Evolutionary conservation across 2,888 invertebrate species (phyloP).

Genomic region (Rhingia rostrata): DNA sequence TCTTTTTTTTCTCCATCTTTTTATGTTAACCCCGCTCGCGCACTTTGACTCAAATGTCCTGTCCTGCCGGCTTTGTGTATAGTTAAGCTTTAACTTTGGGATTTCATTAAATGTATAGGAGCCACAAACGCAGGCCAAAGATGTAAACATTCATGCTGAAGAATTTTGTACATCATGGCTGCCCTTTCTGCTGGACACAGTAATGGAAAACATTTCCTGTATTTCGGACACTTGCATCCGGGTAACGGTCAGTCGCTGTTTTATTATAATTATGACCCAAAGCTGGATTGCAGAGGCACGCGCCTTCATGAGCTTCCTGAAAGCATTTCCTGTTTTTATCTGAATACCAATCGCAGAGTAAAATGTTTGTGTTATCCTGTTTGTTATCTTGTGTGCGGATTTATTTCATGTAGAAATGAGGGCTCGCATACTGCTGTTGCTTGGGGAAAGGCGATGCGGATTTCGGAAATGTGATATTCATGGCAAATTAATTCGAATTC

Average conservation of each 20-base stretch:
- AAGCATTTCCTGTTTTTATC: conserved; percentile 68
- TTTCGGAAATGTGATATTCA: conserved; percentile 49
- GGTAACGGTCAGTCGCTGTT: conserved; percentile 67
- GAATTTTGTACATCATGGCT: conserved; percentile 32
- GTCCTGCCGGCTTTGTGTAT: conserved; percentile 46
- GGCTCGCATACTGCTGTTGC: background rate
- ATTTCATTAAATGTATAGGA: conserved; percentile 65
- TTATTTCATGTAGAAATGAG: background rate
- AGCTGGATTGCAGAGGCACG: conserved; percentile 68
- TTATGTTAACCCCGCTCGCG: conserved; percentile 26
- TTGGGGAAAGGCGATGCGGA: background rate
- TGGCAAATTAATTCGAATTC: conserved; percentile 26
- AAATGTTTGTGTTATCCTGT: conserved; percentile 53
- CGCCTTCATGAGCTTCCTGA: conserved; percentile 72
- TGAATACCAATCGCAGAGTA: conserved; percentile 55
- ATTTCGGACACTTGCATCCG: conserved; percentile 74
- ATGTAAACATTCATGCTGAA: conserved; percentile 48
- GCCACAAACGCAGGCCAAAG: background rate
- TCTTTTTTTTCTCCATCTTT: too few species aligned
- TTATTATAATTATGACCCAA: conserved; percentile 74
- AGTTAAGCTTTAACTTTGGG: conserved; percentile 69
- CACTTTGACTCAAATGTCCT: conserved; percentile 21
- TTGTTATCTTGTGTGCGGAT: conserved; percentile 36
- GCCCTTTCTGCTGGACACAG: conserved; percentile 59
- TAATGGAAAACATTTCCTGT: conserved; percentile 73